A percentile compares a stretch with the other conserved stretches of the same genome.
These are phyloP conservation scores for Leucoraja ocellata DNA, from an alignment of 2,797 vertebrate genomes.

Conservation along the genomic window DNA sequence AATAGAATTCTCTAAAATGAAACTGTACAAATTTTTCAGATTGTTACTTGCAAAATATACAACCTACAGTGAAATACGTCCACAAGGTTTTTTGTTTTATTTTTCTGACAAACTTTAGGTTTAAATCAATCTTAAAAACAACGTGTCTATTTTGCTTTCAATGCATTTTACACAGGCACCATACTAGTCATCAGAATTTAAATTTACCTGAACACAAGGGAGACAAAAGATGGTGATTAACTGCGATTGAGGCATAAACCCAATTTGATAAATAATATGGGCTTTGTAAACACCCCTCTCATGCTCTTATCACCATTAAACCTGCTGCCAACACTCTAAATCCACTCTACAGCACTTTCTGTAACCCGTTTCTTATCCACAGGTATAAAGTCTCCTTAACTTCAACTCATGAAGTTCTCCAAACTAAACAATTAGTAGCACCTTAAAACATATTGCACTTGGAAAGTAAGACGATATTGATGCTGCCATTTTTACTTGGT, in stretches of 20 bases:
- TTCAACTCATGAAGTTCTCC: conserved; percentile 46
- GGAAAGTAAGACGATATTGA: conserved; percentile 46
- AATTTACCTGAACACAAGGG: conserved; percentile 6
- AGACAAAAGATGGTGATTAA: neutral
- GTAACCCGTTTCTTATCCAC: conserved; percentile 24
- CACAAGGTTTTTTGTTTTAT: conserved; percentile 47
- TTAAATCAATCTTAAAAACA: conserved; percentile 29
- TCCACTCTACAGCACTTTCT: neutral
- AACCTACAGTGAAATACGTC: conserved; percentile 66
- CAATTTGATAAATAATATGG: conserved; percentile 23
- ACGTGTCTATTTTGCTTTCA: conserved; percentile 26
- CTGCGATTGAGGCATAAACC: neutral
- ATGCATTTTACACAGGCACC: conserved; percentile 37
- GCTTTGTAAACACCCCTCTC: neutral
- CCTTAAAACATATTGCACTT: conserved; percentile 74
- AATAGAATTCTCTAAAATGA: conserved; percentile 39
- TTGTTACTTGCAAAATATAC: conserved; percentile 76
- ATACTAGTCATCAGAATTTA: conserved; percentile 9
- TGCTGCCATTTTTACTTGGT: conserved; percentile 33
- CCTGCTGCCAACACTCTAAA: neutral
- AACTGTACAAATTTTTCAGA: conserved; percentile 74
- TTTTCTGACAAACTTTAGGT: conserved; percentile 29
- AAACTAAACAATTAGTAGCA: conserved; percentile 63
- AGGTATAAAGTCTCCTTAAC: neutral
- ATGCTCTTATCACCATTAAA: neutral